Conservation (phyloP, 2,797 vertebrate genomes). For the Malurus leucopterus region DNA sequence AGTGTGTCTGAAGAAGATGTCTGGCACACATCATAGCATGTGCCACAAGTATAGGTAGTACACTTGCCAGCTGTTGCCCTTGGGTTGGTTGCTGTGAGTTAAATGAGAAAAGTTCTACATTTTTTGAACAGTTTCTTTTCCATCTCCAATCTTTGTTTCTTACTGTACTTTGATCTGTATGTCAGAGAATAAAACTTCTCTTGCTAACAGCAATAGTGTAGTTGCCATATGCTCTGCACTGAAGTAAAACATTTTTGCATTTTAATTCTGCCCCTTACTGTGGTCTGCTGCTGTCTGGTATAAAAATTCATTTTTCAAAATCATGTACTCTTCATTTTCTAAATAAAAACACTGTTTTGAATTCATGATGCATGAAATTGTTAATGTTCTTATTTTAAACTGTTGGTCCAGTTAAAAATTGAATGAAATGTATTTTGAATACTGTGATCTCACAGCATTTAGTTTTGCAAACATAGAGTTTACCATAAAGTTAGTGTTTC, state of each 20-base stretch:
- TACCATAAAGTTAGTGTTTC: not conserved
- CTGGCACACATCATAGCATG: not conserved
- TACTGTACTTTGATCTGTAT: not conserved
- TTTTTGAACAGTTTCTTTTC: not conserved
- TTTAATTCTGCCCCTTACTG: not conserved
- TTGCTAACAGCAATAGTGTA: not conserved
- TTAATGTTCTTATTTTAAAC: not conserved
- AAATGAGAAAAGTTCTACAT: not conserved
- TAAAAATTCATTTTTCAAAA: not conserved
- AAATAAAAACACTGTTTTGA: not conserved
- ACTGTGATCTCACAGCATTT: not conserved
- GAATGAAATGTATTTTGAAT: not conserved
- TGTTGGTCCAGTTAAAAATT: not conserved
- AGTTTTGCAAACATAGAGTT: not conserved
- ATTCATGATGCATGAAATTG: not conserved
- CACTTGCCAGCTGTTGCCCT: not conserved
- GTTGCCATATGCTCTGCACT: not conserved
- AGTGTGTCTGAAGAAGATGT: conserved; percentile 16
- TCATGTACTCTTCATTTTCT: not conserved
- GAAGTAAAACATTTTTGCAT: not conserved
- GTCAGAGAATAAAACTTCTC: not conserved
- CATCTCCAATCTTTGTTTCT: not conserved
- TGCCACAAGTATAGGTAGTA: not conserved
- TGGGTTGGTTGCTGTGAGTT: conserved; percentile 11
- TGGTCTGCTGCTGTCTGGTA: not conserved